Evolutionary conservation across 2,797 vertebrate species (phyloP), one percentile per base, ranked within the genome.

Genomic region (Dromococcyx pavoninus): DNA sequence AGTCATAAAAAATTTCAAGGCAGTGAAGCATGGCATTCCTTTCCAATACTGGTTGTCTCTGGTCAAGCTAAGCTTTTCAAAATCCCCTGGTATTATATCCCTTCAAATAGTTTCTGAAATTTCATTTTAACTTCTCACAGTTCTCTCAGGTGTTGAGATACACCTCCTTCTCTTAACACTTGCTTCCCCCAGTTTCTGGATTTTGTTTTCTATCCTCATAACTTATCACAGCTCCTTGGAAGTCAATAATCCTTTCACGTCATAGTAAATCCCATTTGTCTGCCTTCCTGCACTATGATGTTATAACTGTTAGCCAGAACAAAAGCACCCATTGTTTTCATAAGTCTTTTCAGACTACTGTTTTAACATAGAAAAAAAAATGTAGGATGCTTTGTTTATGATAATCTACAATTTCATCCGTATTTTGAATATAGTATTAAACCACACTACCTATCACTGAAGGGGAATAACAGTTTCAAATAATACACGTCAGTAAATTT

Each of bases 61-160:
- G 83, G 78, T 69, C 89, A 95, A 91, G 18, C 44, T 86, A 78
- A 87, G 67, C 64, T 94, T 95, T 95, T 81, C 80, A 51, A 93
- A 95, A 95, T 84, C 51, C 35, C 17, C 41, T 57, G 14, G 8
- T 43, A 61, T 92, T 91, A 86, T 62, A 88, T 46, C 19, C 18
- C 22, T 77, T 90, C 58, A 84, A 89, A 93, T 14, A 79, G 23
- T 51, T 90, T 58, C 48, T 84, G 78, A 93, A 91, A 88, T 76
- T 69, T 84, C 12, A 76, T 85, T 90, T 69, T 65, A 53, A 46
- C 37, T 39, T 78, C 53, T 94, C 44, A 41, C 10, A 56, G 18
- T 67, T 61, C 57, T 75, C 54, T 75, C 44, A 65, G 57, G 22
- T 83, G 27, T 5, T 79, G 53, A 66, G 25, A 54, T 86, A 67